These are phyloP conservation scores for Lagenorhynchus albirostris DNA, from an alignment of 2,113 vertebrate genomes.

Conservation along the genomic window DNA sequence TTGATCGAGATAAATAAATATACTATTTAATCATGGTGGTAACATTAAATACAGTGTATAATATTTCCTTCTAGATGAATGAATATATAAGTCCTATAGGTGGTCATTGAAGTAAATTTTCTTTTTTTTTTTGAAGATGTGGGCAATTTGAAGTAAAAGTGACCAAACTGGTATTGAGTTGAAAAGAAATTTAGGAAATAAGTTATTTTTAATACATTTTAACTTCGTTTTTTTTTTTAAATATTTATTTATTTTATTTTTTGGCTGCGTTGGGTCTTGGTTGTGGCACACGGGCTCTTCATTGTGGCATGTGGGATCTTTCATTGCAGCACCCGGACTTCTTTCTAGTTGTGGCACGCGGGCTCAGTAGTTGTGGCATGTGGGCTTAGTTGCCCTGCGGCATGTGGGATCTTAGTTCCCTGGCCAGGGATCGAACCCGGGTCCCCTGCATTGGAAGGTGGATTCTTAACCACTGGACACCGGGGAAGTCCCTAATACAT, in stretches of 20 bases:
- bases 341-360: too few species aligned
- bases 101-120: background rate
- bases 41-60: background rate
- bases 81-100: background rate
- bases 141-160: constrained; percentile 5
- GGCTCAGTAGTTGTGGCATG: too few species aligned
- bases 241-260: too few species aligned
- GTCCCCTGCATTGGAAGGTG: too few species aligned
- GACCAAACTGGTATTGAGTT: background rate
- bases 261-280: too few species aligned
- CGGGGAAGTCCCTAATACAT: background rate
- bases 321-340: too few species aligned
- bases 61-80: background rate
- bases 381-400: too few species aligned
- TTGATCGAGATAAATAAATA: background rate
- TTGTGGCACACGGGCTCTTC: too few species aligned
- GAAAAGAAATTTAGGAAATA: constrained; percentile 1
- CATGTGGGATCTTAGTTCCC: too few species aligned
- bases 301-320: too few species aligned
- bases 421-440: too few species aligned
- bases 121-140: background rate
- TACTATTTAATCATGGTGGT: background rate
- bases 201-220: background rate
- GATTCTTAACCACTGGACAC: too few species aligned
- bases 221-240: background rate